phyloP scores from a whole-genome alignment of 2,113 vertebrate genomes.

The Coptodon bakossiorum region DNA sequence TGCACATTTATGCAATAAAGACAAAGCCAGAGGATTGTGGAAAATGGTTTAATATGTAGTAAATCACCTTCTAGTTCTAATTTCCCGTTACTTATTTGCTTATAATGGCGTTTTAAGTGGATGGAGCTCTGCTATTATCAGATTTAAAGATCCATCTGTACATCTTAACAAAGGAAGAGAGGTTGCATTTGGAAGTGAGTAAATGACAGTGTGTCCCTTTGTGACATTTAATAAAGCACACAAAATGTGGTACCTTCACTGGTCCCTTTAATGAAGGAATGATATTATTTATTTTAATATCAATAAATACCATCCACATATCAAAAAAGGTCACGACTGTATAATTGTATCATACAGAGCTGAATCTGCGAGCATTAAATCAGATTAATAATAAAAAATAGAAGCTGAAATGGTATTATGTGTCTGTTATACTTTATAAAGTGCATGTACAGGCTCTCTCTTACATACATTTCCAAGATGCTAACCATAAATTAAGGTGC shows the following conservation, averaged over 20 bases:
- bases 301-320: background rate
- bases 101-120: background rate
- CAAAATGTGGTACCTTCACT: background rate
- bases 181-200: background rate
- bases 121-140: background rate
- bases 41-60: background rate
- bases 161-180: background rate
- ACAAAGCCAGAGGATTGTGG: background rate
- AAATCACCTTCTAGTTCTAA: background rate
- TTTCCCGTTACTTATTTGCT: background rate
- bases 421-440: background rate
- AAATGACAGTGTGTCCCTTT: background rate
- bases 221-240: background rate
- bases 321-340: background rate
- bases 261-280: background rate
- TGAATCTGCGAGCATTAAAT: background rate
- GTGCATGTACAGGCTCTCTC: background rate
- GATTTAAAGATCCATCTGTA: background rate
- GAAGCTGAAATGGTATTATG: background rate
- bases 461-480: background rate
- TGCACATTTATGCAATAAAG: background rate
- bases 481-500: background rate
- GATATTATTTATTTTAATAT: background rate
- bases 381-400: background rate
- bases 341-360: background rate